Conservation (phyloP, 2,888 invertebrate genomes). For the Spodoptera picta region DNA sequence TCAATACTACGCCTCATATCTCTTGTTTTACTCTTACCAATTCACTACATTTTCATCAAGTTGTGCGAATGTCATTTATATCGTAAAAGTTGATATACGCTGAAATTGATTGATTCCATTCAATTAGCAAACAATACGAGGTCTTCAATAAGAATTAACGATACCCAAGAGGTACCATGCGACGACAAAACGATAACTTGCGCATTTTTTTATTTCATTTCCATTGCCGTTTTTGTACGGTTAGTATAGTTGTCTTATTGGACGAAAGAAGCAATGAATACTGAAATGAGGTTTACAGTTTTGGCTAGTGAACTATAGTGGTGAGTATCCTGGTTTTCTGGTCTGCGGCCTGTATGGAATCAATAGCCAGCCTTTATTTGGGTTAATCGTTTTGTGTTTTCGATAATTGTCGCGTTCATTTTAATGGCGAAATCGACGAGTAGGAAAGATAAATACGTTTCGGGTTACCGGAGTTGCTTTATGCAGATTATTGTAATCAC, state of each 20-base stretch:
- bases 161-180: slow-evolving; percentile 32
- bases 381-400: slow-evolving; percentile 73
- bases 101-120: slow-evolving; percentile 64
- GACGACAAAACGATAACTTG: slow-evolving; percentile 7
- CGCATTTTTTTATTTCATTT: slow-evolving; percentile 17
- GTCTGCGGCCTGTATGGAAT: slow-evolving; percentile 65
- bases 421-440: slow-evolving; percentile 54
- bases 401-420: slow-evolving; percentile 69
- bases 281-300: slow-evolving; percentile 23
- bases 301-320: slow-evolving; percentile 28
- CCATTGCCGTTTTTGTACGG: slow-evolving; percentile 24
- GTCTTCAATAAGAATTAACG: slow-evolving; percentile 72
- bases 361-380: slow-evolving; percentile 65
- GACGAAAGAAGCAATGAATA: slow-evolving; percentile 37
- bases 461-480: slow-evolving; percentile 22
- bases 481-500: slow-evolving; percentile 28
- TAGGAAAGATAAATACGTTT: slow-evolving; percentile 45
- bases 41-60: slow-evolving; percentile 17
- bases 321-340: slow-evolving; percentile 55
- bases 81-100: slow-evolving; percentile 35
- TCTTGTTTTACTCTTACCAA: slow-evolving; percentile 12
- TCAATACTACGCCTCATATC: slow-evolving; percentile 7
- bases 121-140: slow-evolving; percentile 69
- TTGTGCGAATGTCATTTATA: slow-evolving; percentile 27
- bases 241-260: background rate